These are phyloP conservation scores for Aramus guarauna DNA, from an alignment of 2,113 vertebrate genomes.

Conservation along the genomic window DNA sequence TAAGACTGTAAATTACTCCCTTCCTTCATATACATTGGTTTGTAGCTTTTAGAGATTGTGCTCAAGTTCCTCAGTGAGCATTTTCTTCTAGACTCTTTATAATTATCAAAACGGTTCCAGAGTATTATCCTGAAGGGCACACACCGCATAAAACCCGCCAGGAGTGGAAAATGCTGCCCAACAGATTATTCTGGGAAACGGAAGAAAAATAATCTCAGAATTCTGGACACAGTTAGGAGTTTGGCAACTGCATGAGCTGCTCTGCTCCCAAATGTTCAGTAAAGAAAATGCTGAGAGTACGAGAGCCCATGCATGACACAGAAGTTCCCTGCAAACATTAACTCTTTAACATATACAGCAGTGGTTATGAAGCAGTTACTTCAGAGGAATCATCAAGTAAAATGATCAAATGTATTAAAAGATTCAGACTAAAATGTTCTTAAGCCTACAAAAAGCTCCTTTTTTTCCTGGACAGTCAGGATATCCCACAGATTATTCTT, in stretches of 20 bases:
- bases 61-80: background rate
- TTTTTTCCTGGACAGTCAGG: background rate
- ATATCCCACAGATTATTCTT: background rate
- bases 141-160: background rate
- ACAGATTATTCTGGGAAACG: background rate
- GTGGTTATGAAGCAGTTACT: background rate
- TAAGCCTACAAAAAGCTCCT: background rate
- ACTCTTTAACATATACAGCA: background rate
- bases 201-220: constrained; percentile 29
- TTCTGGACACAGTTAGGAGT: constrained; percentile 20
- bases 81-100: background rate
- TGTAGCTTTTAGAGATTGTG: background rate
- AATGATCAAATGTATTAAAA: background rate
- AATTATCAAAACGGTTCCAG: background rate
- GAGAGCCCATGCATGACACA: background rate
- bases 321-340: background rate
- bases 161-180: background rate
- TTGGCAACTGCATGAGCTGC: background rate
- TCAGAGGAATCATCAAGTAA: background rate
- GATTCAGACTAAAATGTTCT: background rate
- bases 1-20: background rate
- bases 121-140: background rate
- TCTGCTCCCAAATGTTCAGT: constrained; percentile 6
- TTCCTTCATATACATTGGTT: background rate
- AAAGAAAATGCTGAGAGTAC: background rate